Evolutionary conservation across 2,888 invertebrate genomes (phyloP).

Genomic region (Oithona nana): DNA sequence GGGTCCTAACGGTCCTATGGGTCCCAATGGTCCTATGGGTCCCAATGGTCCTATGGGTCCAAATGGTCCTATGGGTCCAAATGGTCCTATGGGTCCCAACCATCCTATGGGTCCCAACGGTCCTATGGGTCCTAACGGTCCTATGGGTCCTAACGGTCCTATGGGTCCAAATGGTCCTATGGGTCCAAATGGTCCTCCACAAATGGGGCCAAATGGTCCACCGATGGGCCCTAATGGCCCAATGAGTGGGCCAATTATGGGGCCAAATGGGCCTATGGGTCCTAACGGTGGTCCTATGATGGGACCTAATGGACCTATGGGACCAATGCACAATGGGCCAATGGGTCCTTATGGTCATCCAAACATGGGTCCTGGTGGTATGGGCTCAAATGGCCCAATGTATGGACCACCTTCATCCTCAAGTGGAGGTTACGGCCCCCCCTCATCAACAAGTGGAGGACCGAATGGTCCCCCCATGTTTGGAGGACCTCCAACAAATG

Average conservation of each 20-base stretch:
- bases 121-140: conserved; percentile 15
- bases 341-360: no score
- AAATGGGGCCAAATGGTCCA: conserved; percentile 21
- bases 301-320: conserved; percentile 21
- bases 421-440: conserved; percentile 22
- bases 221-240: conserved; percentile 21
- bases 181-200: conserved; percentile 4
- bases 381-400: conserved; percentile 18
- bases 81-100: conserved; percentile 17
- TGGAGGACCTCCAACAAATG: conserved; percentile 28
- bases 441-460: conserved; percentile 25
- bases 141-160: conserved; percentile 11
- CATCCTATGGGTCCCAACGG: conserved; percentile 17
- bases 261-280: conserved; percentile 13
- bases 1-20: conserved; percentile 21
- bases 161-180: conserved; percentile 17
- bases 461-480: conserved; percentile 27
- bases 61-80: conserved; percentile 23
- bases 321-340: conserved; percentile 18
- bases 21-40: conserved; percentile 19
- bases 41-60: conserved; percentile 17
- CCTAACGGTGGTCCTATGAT: conserved; percentile 2
- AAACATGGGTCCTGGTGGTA: conserved; percentile 20
- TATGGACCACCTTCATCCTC: conserved; percentile 17
- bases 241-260: conserved; percentile 17